A percentile compares a stretch with the other conserved stretches of the same genome.
Conservation (phyloP, 2,113 vertebrate species). For the Euleptes europaea region DNA sequence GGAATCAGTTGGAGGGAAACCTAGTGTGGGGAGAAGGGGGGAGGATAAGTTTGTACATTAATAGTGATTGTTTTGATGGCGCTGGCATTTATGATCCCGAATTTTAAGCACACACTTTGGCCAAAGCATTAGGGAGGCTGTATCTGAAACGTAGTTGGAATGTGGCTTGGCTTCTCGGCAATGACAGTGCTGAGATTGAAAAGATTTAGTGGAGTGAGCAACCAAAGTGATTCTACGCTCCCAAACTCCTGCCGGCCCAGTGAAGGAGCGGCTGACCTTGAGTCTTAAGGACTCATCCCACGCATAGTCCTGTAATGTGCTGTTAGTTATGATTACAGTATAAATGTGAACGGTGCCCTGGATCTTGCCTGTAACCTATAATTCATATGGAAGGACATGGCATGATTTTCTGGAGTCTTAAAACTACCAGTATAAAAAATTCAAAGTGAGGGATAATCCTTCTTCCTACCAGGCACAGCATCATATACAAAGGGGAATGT, state of each 20-base stretch:
- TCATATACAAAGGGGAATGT: neutral
- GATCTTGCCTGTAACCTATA: neutral
- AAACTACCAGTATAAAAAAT: neutral
- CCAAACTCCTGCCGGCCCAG: neutral
- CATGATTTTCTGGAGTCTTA: neutral
- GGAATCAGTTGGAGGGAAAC: no score
- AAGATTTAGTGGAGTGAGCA: neutral
- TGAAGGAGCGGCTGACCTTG: neutral
- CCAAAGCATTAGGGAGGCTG: neutral
- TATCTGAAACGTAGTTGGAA: neutral
- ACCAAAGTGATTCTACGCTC: neutral
- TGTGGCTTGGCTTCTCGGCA: neutral
- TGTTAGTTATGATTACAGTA: constrained; percentile 17
- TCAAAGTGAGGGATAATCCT: neutral
- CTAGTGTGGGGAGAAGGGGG: no score
- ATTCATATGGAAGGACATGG: neutral
- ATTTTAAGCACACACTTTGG: neutral
- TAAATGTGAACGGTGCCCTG: neutral
- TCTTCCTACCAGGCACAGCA: neutral
- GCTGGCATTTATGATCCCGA: neutral
- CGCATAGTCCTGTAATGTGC: neutral
- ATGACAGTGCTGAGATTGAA: neutral
- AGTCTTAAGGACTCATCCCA: neutral
- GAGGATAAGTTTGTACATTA: neutral
- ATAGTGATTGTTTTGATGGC: neutral